Evolutionary conservation across 2,113 vertebrate species (phyloP).

Genomic region (Orthonyx spaldingii): DNA sequence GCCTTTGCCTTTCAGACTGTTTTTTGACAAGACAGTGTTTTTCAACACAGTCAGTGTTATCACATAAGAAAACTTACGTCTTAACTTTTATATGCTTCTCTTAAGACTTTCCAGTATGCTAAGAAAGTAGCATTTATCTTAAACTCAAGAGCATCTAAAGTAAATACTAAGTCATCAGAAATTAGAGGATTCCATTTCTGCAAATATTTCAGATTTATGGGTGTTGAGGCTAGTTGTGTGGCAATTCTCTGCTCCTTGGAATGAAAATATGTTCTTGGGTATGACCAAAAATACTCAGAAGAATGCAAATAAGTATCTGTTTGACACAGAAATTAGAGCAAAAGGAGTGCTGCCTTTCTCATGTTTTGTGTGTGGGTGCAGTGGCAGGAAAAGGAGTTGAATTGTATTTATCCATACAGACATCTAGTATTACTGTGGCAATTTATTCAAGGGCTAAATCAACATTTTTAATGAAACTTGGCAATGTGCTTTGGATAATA

Average conservation of each 20-base stretch:
- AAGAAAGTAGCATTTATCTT: not conserved
- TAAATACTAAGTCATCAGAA: not conserved
- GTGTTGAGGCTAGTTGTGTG: not conserved
- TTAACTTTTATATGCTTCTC: not conserved
- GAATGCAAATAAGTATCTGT: slow-evolving; percentile 15
- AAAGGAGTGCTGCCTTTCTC: not conserved
- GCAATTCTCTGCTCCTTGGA: not conserved
- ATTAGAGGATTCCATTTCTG: not conserved
- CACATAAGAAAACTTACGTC: not conserved
- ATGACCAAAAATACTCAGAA: not conserved
- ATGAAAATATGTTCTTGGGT: slow-evolving; percentile 21
- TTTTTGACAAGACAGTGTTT: not conserved
- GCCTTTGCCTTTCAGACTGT: not conserved
- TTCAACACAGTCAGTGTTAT: not conserved
- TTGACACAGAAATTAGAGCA: not conserved
- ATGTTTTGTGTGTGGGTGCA: not conserved
- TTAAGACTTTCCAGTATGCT: not conserved
- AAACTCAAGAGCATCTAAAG: not conserved
- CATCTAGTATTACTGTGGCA: not conserved
- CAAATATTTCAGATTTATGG: not conserved
- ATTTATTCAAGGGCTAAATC: not conserved
- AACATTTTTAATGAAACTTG: not conserved
- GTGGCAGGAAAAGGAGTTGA: not conserved
- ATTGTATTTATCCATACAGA: not conserved
- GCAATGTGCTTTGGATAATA: not conserved